Conservation (phyloP, 2,888 invertebrate genomes). For the Hydrotaea diabolus region DNA sequence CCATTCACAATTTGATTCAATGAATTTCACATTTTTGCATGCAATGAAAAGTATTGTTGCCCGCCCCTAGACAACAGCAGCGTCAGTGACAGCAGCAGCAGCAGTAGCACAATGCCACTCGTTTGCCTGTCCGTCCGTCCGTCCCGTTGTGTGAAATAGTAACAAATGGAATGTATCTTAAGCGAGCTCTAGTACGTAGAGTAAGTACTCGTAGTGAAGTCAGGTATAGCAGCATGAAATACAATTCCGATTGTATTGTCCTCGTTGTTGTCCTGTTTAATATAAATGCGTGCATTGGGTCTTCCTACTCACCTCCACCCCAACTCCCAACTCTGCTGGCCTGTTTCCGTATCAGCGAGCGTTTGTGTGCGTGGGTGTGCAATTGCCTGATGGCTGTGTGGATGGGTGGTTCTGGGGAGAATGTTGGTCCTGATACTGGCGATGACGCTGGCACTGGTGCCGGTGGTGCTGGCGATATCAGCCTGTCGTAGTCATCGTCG, state of each 20-base stretch:
- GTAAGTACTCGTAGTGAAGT: background rate
- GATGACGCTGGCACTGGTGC: slow-evolving; percentile 4
- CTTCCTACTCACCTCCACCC: background rate
- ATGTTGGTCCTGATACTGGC: background rate
- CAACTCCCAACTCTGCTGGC: background rate
- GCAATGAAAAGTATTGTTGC: slow-evolving; percentile 38
- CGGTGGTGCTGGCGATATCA: slow-evolving; percentile 2
- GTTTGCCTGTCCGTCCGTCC: slow-evolving; percentile 65
- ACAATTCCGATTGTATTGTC: slow-evolving; percentile 24
- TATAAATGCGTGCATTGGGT: slow-evolving; percentile 49
- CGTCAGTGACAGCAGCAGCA: no score
- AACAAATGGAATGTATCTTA: slow-evolving; percentile 26
- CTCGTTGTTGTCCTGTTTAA: slow-evolving; percentile 46
- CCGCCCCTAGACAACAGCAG: slow-evolving; percentile 71
- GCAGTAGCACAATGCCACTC: slow-evolving; percentile 69
- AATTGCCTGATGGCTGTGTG: background rate
- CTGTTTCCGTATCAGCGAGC: slow-evolving; percentile 14
- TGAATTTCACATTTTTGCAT: slow-evolving; percentile 67
- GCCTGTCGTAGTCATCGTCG: slow-evolving; percentile 20
- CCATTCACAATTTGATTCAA: slow-evolving; percentile 66
- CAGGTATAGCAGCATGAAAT: slow-evolving; percentile 11
- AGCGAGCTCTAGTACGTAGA: background rate
- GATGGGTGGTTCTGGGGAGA: slow-evolving; percentile 7
- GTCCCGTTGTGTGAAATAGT: slow-evolving; percentile 6
- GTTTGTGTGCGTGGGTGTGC: background rate